Base-by-base conservation (phyloP, 2,113 vertebrate species). In the Excalfactoria chinensis region DNA sequence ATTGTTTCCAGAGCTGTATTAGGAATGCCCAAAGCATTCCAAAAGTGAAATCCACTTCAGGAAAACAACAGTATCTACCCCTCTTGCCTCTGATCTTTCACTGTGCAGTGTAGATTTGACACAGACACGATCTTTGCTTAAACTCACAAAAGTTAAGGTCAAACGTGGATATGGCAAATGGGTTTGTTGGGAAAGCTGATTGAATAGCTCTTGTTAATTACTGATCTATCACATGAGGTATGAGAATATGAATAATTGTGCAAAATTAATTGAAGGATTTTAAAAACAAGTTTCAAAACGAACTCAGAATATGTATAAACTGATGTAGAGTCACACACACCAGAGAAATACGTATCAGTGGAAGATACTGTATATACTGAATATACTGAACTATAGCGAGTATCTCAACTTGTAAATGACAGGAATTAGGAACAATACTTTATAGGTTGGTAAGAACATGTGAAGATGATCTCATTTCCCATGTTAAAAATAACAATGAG, bases 161-260 rank as follows among this genome's bases (percentile, higher is more conserved):
- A 92, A 86, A 79, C 72, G 82, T 34, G 84, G 59, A 30, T 75
- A 75, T 46, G 63, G 76, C 25, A 90, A 92, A 95, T 79, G 71
- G 63, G 72, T 88, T 93, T 90, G 70, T 74, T 86, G 81, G 92
- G 81, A 70, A 90, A 89, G 81, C 77, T 76, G 74, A 93, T 63
- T 79, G 90, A 92, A 84, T 89, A 93, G 93, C 70, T 77, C 66
- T 62, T 79, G 68, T 93, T 94, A 93, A 92, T 96, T 94, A 93
- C 46, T 92, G 81, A 84, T 90, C 77, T 90, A 81, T 82, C 86
- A 82, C 4, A n/a, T 23, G 48, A 92, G 41, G 55, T 79, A 79
- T 84, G 21, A 90, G 80, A 94, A 77, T 72, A 88, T 1, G 4
- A 91, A 88, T 74, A 91, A 74, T 67, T 32, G 83, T 69, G 75